Base-by-base conservation (phyloP, 2,113 vertebrate genomes). In the Callospermophilus lateralis region DNA sequence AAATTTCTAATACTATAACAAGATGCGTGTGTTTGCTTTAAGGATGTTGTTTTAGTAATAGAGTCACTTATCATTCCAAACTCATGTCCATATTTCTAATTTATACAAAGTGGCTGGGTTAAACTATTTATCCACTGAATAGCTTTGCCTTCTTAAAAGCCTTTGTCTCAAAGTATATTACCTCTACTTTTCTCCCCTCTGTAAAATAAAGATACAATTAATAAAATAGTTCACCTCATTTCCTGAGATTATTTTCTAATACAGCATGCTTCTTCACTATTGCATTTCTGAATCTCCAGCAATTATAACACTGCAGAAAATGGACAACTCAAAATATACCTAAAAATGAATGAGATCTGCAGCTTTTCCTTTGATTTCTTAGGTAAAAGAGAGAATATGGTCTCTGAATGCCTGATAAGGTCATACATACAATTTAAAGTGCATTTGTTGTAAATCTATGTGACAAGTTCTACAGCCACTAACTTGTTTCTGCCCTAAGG, bases 351-450 rank as follows among this genome's bases (percentile, higher is more conserved):
- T 68, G 8, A 51, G 22, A 88, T 65, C 34, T 61, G 34, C 30
- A 80, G n/a, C 3, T n/a, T 94, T 61, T 78, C 89, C 84, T 61
- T 0, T 45, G 0, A 53, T 70, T 42, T 39, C 11, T 67, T 1
- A 86, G 17, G 78, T 91, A n/a, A 96, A 28, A 0, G 0, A 70
- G 7, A 76, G 74, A 88, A 58, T 53, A 80, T 88, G 51, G 48
- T 39, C 37, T 94, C 76, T 81, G 39, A 42, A 26, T 77, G 34
- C 61, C 26, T 87, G 72, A 28, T 89, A 32, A 63, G n/a, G 78
- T 89, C 42, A 90, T 3, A 96, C 8, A 77, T 8, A 86, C 93
- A 83, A 95, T 79, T 80, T 84, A 6, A 93, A 95, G 79, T n/a
- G 61, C 0, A 42, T n/a, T 7, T 39, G 55, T 61, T 63, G n/a